Evolutionary conservation across 2,888 invertebrate species (phyloP).

Genomic region (Clivina fossor): DNA sequence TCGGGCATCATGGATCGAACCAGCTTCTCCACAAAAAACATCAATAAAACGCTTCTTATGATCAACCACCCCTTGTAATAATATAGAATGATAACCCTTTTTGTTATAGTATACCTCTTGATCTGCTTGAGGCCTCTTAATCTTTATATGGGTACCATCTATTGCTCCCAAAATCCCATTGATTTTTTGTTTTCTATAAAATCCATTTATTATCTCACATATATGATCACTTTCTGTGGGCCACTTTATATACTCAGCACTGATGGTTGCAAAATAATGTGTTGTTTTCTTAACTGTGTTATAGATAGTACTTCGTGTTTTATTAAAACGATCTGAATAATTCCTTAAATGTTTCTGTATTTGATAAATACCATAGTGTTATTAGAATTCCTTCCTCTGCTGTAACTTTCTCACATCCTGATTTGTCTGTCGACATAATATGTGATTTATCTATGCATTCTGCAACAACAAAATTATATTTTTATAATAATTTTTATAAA

Average conservation of each 20-base stretch:
- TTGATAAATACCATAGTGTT: no score
- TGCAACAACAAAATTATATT: no score
- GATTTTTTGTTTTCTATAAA: slow-evolving; percentile 25
- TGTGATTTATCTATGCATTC: no score
- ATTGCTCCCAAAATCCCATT: slow-evolving; percentile 39
- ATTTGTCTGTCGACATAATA: no score
- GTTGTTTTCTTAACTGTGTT: slow-evolving; percentile 17
- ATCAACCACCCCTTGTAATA: slow-evolving; percentile 43
- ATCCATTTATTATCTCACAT: slow-evolving; percentile 7
- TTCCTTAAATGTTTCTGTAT: no score
- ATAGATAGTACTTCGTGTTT: no score
- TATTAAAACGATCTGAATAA: no score
- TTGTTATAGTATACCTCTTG: slow-evolving; percentile 38
- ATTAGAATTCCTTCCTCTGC: no score
- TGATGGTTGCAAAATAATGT: slow-evolving; percentile 1
- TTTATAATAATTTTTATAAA: no score
- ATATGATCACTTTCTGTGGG: neutral
- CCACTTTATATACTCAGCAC: slow-evolving; percentile 1
- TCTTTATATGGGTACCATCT: slow-evolving; percentile 39
- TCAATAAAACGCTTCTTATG: slow-evolving; percentile 41
- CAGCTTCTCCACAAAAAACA: slow-evolving; percentile 42
- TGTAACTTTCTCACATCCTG: no score
- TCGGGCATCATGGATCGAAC: slow-evolving; percentile 41
- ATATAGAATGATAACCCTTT: slow-evolving; percentile 37
- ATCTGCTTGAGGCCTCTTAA: slow-evolving; percentile 36